These are phyloP conservation scores for Vanessa atalanta DNA, from an alignment of 1,140 invertebrate species.

Conservation along the genomic window DNA sequence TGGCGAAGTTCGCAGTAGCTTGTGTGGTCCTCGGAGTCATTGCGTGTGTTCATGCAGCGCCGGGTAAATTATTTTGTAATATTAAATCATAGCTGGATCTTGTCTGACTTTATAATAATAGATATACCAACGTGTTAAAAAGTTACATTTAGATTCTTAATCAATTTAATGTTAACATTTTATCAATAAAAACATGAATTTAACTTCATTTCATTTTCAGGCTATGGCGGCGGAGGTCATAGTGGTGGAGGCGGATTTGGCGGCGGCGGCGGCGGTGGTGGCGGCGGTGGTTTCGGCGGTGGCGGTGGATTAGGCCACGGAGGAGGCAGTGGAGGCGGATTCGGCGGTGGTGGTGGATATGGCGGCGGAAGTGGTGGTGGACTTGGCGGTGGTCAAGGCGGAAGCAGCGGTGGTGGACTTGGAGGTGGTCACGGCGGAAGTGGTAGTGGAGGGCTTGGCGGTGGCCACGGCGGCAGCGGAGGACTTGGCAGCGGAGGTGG, in stretches of 20 bases:
- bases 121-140: not conserved
- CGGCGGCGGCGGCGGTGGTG: conserved; percentile 43
- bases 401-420: conserved; percentile 39
- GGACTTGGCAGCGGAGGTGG: conserved; percentile 30
- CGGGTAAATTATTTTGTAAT: conserved; percentile 19
- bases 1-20: conserved; percentile 32
- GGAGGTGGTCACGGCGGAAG: conserved; percentile 45
- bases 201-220: conserved; percentile 11
- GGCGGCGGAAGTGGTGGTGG: conserved; percentile 31
- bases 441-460: conserved; percentile 36
- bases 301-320: conserved; percentile 32
- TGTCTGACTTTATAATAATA: not conserved
- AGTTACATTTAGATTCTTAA: not conserved
- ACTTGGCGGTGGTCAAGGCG: conserved; percentile 15
- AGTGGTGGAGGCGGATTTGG: conserved; percentile 22
- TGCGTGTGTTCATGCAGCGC: conserved; percentile 28
- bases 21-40: conserved; percentile 35
- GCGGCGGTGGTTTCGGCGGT: conserved; percentile 35
- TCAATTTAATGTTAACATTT: not conserved
- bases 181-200: not conserved
- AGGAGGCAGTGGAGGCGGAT: conserved; percentile 36
- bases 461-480: conserved; percentile 29
- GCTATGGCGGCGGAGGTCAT: conserved; percentile 19
- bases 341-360: conserved; percentile 29
- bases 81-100: not conserved